Evolutionary conservation across 2,888 invertebrate genomes (phyloP), one percentile per base, ranked within the genome.

Genomic region (Drosophila borborema): DNA sequence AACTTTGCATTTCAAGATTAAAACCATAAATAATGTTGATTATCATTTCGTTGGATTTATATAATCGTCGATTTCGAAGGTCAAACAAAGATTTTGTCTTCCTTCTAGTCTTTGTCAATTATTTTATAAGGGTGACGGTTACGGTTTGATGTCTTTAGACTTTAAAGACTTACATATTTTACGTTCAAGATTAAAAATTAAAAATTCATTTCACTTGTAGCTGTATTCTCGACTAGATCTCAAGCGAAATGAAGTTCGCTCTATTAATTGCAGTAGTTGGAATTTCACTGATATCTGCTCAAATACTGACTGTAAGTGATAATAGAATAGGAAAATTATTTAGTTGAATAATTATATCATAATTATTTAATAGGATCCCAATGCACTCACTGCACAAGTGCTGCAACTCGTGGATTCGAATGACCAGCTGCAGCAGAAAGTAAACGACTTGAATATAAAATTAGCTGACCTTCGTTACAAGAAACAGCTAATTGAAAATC

Each of bases 1-100:
- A 51, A 31, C 14, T 20, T 51, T 14, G 51, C 34, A 34, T 51
- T 51, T 51, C 34, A 51, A 36, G 34, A 36, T 36, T 36, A 28
- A 49, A 28, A 36, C 12, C 31, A 6, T 10, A 12, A n/a, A 6
- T 34, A 34, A 41, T 40, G 8, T 51, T 31, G n/a, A 49, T 2
- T 48, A 23, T 23, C 16, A 28, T 16, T 28, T 28, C 28, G 28
- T 28, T 28, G 28, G 28, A 28, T 28, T 48, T 48, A 16, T 14
- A 40, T 40, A 40, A 40, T 40, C 38, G 38, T 16, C 16, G 7
- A 6, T 3, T 23, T 7, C 14, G 3, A 51, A 49, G 31, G 49
- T n/a, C 49, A 49, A 49, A n/a, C 49, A 49, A 31, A n/a, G n/a
- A 1, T 31, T 18, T 51, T 18, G 18, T 7, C 6, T 2, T 7